Evolutionary conservation across 2,797 vertebrate genomes (phyloP).

Genomic region (Pristis pectinata): DNA sequence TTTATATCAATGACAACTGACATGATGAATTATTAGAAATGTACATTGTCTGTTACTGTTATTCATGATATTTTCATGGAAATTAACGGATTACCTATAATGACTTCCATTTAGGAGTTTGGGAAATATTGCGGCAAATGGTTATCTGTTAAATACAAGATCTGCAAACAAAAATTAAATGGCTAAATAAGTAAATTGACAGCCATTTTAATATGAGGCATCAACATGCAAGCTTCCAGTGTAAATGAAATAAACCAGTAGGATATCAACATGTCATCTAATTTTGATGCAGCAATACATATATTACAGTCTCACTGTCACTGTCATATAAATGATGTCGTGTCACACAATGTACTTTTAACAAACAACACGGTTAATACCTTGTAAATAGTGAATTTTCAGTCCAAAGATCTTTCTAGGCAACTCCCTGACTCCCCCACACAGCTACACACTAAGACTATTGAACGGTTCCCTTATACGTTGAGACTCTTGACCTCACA

Average conservation of each 20-base stretch:
- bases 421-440: not conserved
- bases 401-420: not conserved
- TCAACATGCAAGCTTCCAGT: not conserved
- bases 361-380: not conserved
- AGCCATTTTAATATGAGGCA: not conserved
- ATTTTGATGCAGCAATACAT: not conserved
- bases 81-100: slow-evolving; percentile 35
- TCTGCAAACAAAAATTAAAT: slow-evolving; percentile 9
- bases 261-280: not conserved
- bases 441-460: too few species aligned
- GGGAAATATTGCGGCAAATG: not conserved
- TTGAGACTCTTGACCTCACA: too few species aligned
- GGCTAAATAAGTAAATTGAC: slow-evolving; percentile 17
- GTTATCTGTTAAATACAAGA: slow-evolving; percentile 13
- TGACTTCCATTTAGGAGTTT: slow-evolving; percentile 26
- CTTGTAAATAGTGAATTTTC: not conserved
- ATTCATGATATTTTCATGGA: slow-evolving; percentile 32
- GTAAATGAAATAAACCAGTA: not conserved
- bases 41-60: not conserved
- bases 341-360: not conserved
- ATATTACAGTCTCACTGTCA: not conserved
- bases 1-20: slow-evolving; percentile 30
- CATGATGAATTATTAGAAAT: slow-evolving; percentile 21
- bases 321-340: not conserved
- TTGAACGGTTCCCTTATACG: too few species aligned